Base-by-base conservation (phyloP, 2,888 invertebrate species). In the Drosophila incognita region DNA sequence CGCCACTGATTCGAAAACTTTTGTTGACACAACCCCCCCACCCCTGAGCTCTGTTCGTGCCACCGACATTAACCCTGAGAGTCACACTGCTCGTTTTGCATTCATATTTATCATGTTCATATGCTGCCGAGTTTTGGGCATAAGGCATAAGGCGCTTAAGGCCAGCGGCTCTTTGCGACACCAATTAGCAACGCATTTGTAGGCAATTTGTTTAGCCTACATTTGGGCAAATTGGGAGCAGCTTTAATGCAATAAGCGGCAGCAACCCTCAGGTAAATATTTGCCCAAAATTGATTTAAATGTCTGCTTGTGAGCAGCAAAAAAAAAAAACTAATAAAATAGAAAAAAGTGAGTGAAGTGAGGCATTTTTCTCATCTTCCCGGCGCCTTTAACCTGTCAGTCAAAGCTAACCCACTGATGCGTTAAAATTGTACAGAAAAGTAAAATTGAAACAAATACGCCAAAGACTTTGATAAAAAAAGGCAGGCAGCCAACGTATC, bases 361-460 rank as follows among this genome's bases (percentile, higher is more conserved):
- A 48, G 58, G 67, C 49, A 70, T 69, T 76, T 76, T 69, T 68
- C 57, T 58, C 40, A n/a, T 52, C 68, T 46, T 27, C 35, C 48
- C 29, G 42, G 53, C 58, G 53, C 33, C 48, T 48, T 42, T 58
- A 58, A 27, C 27, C 88, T 83, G 89, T 63, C 84, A 82, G 89
- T 82, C 89, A 88, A 90, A 83, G 88, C 81, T 87, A 88, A 90
- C 74, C 81, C 84, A 92, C 77, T 92, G 85, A 91, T 87, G 91
- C 91, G 91, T 92, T 91, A 91, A 91, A 90, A 91, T 92, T 90
- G 82, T 76, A 56, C 79, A 82, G 69, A 72, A 73, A 82, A 74
- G 81, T 81, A 79, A 86, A 87, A 83, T 90, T 84, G 82, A 88
- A 90, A 88, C 85, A 82, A 87, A 81, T 83, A 85, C 78, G 76